phyloP scores from a whole-genome alignment of 2,113 vertebrate genomes.

The Ivindomyrus marchei region DNA sequence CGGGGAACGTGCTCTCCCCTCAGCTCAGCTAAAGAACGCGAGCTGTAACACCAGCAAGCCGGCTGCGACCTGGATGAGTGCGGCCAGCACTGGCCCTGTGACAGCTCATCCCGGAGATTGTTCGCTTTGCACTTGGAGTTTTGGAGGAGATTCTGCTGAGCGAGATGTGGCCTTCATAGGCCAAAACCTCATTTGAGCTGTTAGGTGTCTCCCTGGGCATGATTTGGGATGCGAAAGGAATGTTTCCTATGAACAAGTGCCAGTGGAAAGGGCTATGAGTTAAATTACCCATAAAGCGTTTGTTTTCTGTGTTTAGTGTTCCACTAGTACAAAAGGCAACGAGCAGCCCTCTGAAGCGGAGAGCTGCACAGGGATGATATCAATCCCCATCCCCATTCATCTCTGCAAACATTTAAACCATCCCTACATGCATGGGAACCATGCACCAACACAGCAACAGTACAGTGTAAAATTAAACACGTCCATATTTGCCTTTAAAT shows the following conservation, averaged over 20 bases:
- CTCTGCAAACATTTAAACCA: neutral
- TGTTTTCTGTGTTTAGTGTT: conserved; percentile 13
- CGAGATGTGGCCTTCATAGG: conserved; percentile 3
- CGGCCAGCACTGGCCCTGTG: neutral
- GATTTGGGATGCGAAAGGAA: conserved; percentile 29
- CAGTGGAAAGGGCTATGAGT: conserved; percentile 14
- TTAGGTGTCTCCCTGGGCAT: conserved; percentile 32
- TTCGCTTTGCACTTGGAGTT: neutral
- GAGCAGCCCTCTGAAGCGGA: neutral
- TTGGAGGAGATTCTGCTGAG: conserved; percentile 20
- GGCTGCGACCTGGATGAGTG: conserved; percentile 27
- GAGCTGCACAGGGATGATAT: neutral
- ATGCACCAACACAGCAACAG: neutral
- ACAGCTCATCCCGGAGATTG: neutral
- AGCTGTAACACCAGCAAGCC: conserved; percentile 41
- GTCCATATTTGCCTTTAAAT: neutral
- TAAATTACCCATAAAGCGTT: neutral
- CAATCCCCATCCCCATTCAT: neutral
- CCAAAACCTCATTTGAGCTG: conserved; percentile 30
- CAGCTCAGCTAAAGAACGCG: conserved; percentile 31
- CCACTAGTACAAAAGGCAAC: conserved; percentile 1
- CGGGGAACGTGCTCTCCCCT: conserved; percentile 11
- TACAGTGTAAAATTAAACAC: neutral
- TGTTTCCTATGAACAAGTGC: conserved; percentile 34
- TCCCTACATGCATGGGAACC: neutral